Percentiles rank a stretch among this genome's conserved stretches.
Evolutionary conservation across 2,888 invertebrate species (phyloP).

Genomic region (Gymnocheta viridis): DNA sequence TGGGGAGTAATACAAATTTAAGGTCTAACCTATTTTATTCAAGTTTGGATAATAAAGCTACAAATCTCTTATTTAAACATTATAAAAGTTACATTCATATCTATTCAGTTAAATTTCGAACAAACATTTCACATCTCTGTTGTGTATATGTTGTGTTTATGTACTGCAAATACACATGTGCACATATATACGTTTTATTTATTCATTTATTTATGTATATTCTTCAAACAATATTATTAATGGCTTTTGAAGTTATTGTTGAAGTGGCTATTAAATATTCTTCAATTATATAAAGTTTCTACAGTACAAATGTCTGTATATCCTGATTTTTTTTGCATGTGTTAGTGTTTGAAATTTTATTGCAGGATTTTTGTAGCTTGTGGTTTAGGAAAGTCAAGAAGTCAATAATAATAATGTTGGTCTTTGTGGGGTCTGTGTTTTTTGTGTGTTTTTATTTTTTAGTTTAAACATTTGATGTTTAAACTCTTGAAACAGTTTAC

Average conservation of each 20-base stretch:
- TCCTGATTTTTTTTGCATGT: neutral
- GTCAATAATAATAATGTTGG: slow-evolving; percentile 71
- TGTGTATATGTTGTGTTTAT: too few relatives aligned
- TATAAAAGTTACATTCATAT: too few relatives aligned
- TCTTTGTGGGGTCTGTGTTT: slow-evolving; percentile 48
- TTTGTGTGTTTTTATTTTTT: slow-evolving; percentile 2
- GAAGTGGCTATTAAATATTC: slow-evolving; percentile 60
- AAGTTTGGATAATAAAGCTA: too few relatives aligned
- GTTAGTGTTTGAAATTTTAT: slow-evolving; percentile 31
- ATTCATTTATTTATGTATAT: neutral
- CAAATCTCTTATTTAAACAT: too few relatives aligned
- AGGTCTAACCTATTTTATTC: too few relatives aligned
- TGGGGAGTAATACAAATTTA: too few relatives aligned
- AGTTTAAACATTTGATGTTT: slow-evolving; percentile 48
- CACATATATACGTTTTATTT: too few relatives aligned
- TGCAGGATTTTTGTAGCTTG: slow-evolving; percentile 41
- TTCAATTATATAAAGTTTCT: slow-evolving; percentile 41
- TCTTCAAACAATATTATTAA: slow-evolving; percentile 59
- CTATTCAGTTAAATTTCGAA: too few relatives aligned
- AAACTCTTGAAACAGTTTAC: slow-evolving; percentile 55
- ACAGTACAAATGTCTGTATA: neutral
- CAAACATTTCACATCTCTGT: too few relatives aligned
- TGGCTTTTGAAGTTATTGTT: slow-evolving; percentile 63
- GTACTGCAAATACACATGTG: neutral
- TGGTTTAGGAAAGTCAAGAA: slow-evolving; percentile 65